Percentiles rank a stretch among this genome's conserved stretches.
Evolutionary conservation across 2,113 vertebrate species (phyloP).

Genomic region (Apaloderma vittatum): DNA sequence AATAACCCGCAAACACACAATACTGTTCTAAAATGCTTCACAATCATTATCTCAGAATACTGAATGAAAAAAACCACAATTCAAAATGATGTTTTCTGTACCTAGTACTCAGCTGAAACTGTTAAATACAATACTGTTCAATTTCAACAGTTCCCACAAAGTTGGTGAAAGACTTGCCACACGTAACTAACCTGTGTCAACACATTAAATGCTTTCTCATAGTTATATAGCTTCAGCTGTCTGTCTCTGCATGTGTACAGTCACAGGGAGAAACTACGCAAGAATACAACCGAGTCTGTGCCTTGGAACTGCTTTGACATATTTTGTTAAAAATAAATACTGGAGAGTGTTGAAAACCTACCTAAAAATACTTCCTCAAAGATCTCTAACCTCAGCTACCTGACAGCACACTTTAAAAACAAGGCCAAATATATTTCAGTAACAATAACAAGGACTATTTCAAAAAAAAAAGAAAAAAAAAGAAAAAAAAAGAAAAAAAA

Average conservation of each 20-base stretch:
- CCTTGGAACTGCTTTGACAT: not conserved
- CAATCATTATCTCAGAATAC: not conserved
- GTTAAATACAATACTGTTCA: not conserved
- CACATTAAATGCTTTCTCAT: not conserved
- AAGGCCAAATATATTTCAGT: not conserved
- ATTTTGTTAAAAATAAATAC: not conserved
- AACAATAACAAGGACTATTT: not conserved
- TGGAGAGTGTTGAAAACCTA: not conserved
- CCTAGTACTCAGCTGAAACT: not conserved
- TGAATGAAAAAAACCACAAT: not conserved
- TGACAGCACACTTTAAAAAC: not conserved
- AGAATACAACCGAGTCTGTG: not conserved
- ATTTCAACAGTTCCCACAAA: not conserved
- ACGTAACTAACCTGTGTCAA: not conserved
- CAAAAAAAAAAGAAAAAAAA: not conserved
- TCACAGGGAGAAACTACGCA: not conserved
- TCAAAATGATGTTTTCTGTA: not conserved
- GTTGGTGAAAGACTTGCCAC: not conserved
- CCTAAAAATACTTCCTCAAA: not conserved
- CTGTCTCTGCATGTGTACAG: rapidly evolving
- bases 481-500: not conserved
- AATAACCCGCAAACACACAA: not conserved
- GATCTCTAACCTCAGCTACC: not conserved
- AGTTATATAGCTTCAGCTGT: not conserved
- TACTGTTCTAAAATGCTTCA: not conserved